Evolutionary conservation across 2,888 invertebrate genomes (phyloP), one percentile per base, ranked within the genome.

Genomic region (Ryuthela nishihirai): DNA sequence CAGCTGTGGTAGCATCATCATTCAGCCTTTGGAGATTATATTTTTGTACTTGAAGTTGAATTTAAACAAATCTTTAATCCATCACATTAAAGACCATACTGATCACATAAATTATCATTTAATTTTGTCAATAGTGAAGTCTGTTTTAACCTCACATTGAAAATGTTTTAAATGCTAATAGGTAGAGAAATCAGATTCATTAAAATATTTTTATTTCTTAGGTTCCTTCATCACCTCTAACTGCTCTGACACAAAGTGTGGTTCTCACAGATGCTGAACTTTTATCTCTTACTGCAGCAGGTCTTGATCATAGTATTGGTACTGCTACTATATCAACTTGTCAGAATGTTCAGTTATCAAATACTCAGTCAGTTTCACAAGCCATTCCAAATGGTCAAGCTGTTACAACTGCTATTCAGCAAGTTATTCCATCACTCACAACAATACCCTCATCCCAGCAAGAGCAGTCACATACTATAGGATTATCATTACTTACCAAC

Each of bases 211-310:
- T 29, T 9, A 12, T 12, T 29, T 29, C 29, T 9, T 7, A 29
- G 29, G 29, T 29, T 29, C 59, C 55, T 9, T 50, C 60, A 21
- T 36, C 62, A 20, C 29, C 58, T 29, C 46, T 64, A 24, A 24
- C 59, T 9, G 50, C 49, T 32, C 55, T 63, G 18, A 29, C 59
- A 1, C 44, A 48, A 34, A 62, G 49, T 32, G 39, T 64, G 5
- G 62, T 67, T 4, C 45, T 68, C 21, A 65, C 59, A 20, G 68
- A 68, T 35, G 52, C 65, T 15, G 68, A 68, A 39, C 35, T 68
- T 3, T 55, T 67, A 5, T 67, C 67, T 15, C 42, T 68, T 1
- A 63, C 66, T 6, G 23, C 60, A 20, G 34, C 54, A 12, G 50
- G 42, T 20, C 17, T 54, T 1, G 53, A 61, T 36, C 41, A 52